Evolutionary conservation across 2,797 vertebrate species (phyloP).

Genomic region (Pseudocheirus occidentalis): DNA sequence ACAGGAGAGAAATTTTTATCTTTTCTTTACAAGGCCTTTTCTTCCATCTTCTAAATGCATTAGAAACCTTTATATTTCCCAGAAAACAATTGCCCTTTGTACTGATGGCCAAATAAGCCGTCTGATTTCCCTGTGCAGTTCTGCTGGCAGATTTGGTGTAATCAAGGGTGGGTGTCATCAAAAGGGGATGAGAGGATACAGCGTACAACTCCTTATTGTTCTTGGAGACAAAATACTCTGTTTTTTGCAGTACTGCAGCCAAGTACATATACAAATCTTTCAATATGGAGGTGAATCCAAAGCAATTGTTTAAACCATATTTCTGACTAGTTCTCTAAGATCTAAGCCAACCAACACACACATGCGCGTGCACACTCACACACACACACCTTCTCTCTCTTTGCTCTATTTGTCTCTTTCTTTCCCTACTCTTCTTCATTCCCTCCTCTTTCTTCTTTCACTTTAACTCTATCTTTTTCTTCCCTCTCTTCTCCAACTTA

Average conservation of each 20-base stretch:
- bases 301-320: conserved; percentile 45
- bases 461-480: too few species aligned
- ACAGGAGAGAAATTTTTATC: conserved; percentile 65
- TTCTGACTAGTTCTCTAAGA: conserved; percentile 44
- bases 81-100: conserved; percentile 72
- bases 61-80: conserved; percentile 71
- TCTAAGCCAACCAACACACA: background rate
- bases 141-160: conserved; percentile 74
- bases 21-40: conserved; percentile 68
- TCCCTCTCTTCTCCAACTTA: too few species aligned
- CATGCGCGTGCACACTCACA: background rate
- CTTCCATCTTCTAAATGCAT: conserved; percentile 66
- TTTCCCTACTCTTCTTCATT: too few species aligned
- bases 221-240: conserved; percentile 69
- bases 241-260: conserved; percentile 67
- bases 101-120: conserved; percentile 55
- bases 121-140: conserved; percentile 69
- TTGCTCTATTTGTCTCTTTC: too few species aligned
- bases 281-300: conserved; percentile 54
- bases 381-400: too few species aligned
- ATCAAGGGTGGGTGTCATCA: conserved; percentile 69
- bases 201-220: conserved; percentile 65
- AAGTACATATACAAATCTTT: conserved; percentile 57
- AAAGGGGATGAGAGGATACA: conserved; percentile 67
- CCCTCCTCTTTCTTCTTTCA: too few species aligned